Evolutionary conservation across 2,797 vertebrate genomes (phyloP), one percentile per base, ranked within the genome.

Genomic region (Prunella strophiata): DNA sequence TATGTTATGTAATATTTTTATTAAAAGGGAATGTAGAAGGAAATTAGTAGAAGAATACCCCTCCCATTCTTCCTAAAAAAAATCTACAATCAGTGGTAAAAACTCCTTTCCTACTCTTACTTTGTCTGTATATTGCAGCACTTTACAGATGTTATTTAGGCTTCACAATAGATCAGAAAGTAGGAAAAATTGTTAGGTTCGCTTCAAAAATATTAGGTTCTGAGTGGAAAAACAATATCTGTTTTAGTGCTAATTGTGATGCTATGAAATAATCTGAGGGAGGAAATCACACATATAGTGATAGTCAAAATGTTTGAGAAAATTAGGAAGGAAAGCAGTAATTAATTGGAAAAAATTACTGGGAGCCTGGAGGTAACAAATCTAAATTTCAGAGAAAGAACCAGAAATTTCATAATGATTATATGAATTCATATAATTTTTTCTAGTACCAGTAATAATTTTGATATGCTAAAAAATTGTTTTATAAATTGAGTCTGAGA

Each of bases 1-100:
- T 96, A 54, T 91, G 85, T 68, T 42, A 5, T 82, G 42, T 89
- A 74, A 48, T 82, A 22, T 87, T 96, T 83, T 21, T 93, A n/a
- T 88, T 85, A 74, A 91, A 95, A 92, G 30, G 29, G 65, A 95
- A 61, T 29, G 63, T 71, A 19, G 43, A 82, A 93, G 86, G 65
- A 79, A 85, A 94, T 89, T 62, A 10, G n/a, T 34, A 22, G 34
- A 91, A 85, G 79, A 58, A 30, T 58, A 8, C 5, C 2, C 4
- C 8, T 20, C 21, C 11, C 8, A 6, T 77, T 79, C 19, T 58
- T 88, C 43, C 36, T 76, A 34, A 77, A 34, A 34, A 62, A 72
- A 80, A 93, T 80, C 61, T 19, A 58, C 0, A 8, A 42, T 27
- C 21, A 45, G 21, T 26, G 38, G 7, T 54, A 38, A 50, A 19